Percentiles rank a stretch among this genome's conserved stretches.
Evolutionary conservation across 1,140 invertebrate genomes (phyloP).

Genomic region (Lordiphosa clarofinis): DNA sequence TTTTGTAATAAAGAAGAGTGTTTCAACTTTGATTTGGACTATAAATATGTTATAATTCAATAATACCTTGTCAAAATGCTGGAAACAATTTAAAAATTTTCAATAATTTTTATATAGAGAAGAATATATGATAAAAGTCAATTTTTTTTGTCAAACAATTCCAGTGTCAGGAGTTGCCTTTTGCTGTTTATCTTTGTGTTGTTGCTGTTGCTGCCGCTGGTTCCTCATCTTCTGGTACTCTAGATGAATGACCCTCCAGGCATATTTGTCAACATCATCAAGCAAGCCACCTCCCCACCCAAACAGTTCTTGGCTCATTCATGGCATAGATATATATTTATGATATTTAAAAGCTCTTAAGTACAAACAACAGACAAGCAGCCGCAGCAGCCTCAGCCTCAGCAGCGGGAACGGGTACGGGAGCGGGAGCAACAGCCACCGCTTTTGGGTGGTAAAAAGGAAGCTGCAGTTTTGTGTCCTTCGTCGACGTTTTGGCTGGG

Average conservation of each 20-base stretch:
- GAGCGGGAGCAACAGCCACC: not conserved
- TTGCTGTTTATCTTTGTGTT: too few relatives aligned
- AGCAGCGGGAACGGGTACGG: conserved; percentile 4
- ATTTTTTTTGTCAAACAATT: too few relatives aligned
- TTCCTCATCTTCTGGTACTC: conserved; percentile 3
- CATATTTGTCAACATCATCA: conserved; percentile 76
- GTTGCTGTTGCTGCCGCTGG: too few relatives aligned
- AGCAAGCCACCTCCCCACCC: conserved; percentile 6
- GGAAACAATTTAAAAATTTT: too few relatives aligned
- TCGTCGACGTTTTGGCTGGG: conserved; percentile 30
- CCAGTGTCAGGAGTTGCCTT: too few relatives aligned
- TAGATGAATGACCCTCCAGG: conserved; percentile 53
- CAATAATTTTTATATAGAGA: too few relatives aligned
- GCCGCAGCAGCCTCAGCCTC: conserved; percentile 16
- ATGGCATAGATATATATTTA: conserved; percentile 71
- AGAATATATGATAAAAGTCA: too few relatives aligned
- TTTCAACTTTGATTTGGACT: too few relatives aligned
- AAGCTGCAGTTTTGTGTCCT: conserved; percentile 65
- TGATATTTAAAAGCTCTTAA: conserved; percentile 79
- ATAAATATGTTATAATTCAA: too few relatives aligned
- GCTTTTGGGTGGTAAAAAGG: conserved; percentile 18
- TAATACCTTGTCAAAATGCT: too few relatives aligned
- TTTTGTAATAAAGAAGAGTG: too few relatives aligned
- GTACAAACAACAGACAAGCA: conserved; percentile 74
- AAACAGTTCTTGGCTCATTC: conserved; percentile 6